Evolutionary conservation across 2,888 invertebrate genomes (phyloP).

Genomic region (Therioaphis trifolii): DNA sequence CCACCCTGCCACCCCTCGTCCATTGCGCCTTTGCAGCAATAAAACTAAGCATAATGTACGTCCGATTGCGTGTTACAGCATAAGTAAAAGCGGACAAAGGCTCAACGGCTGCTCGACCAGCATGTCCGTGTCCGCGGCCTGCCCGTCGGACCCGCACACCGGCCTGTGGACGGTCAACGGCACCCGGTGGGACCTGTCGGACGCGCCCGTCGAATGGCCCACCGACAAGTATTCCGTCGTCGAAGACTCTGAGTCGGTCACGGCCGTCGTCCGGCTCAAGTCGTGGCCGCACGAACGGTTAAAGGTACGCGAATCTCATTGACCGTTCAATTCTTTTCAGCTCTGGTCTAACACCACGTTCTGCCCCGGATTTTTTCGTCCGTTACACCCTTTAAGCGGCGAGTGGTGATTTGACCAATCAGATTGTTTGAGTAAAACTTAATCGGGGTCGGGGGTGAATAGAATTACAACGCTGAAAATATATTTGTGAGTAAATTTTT

Average conservation of each 20-base stretch:
- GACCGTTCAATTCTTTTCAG: no score
- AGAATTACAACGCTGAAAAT: no score
- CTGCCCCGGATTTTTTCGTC: no score
- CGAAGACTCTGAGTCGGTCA: conserved; percentile 5
- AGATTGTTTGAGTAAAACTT: no score
- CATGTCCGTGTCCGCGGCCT: conserved; percentile 27
- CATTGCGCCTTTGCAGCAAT: no score
- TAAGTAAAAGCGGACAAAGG: not conserved
- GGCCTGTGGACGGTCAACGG: not conserved
- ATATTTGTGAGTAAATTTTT: no score
- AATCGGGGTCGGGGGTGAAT: no score
- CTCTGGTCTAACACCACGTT: no score
- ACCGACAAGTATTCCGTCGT: conserved; percentile 24
- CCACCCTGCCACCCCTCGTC: no score
- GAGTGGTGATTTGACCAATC: no score
- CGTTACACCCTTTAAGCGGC: no score
- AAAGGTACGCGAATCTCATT: not conserved
- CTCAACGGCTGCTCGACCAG: conserved; percentile 10
- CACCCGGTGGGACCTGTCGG: not conserved
- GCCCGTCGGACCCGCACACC: conserved; percentile 23
- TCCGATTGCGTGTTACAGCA: not conserved
- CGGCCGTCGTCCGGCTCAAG: conserved; percentile 21
- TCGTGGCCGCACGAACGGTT: conserved; percentile 37
- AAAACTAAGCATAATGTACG: no score
- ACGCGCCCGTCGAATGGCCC: not conserved